phyloP scores from a whole-genome alignment of 2,888 invertebrate species.

The Villa cingulata region DNA sequence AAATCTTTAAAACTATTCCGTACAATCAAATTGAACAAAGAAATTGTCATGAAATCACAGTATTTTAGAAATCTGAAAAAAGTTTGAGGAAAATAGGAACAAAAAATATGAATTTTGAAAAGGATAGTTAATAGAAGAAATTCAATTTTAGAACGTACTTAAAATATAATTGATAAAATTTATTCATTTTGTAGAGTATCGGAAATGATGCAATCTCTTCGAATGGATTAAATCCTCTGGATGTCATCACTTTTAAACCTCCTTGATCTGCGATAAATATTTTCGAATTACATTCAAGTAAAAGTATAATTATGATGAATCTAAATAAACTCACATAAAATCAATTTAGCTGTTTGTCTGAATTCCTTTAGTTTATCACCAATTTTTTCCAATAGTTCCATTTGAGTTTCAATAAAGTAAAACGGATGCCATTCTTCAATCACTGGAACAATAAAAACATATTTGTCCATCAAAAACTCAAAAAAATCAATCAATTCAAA shows the following conservation, averaged over 20 bases:
- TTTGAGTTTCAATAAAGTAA: slow-evolving; percentile 56
- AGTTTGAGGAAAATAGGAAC: not conserved
- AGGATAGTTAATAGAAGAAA: too few species aligned
- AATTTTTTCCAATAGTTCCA: slow-evolving; percentile 29
- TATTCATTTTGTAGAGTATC: slow-evolving; percentile 44
- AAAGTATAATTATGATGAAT: slow-evolving; percentile 23
- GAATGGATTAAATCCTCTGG: slow-evolving; percentile 65
- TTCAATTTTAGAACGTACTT: slow-evolving; percentile 50
- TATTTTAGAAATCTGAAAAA: slow-evolving; percentile 50
- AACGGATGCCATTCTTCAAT: slow-evolving; percentile 45
- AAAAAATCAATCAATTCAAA: not conserved
- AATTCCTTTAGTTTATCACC: slow-evolving; percentile 36
- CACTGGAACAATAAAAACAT: slow-evolving; percentile 16
- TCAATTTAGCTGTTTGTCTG: slow-evolving; percentile 41
- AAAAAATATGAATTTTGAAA: not conserved
- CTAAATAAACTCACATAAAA: slow-evolving; percentile 40
- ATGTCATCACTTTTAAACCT: slow-evolving; percentile 59
- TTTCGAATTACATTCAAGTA: not conserved
- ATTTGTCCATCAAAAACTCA: too few species aligned
- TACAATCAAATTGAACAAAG: slow-evolving; percentile 51
- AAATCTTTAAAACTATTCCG: slow-evolving; percentile 48
- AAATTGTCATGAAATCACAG: slow-evolving; percentile 56
- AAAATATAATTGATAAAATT: slow-evolving; percentile 63
- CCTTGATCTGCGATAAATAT: slow-evolving; percentile 38
- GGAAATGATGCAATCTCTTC: slow-evolving; percentile 40